Evolutionary conservation across 2,888 invertebrate genomes (phyloP).

Genomic region (Pollenia griseotomentosa): DNA sequence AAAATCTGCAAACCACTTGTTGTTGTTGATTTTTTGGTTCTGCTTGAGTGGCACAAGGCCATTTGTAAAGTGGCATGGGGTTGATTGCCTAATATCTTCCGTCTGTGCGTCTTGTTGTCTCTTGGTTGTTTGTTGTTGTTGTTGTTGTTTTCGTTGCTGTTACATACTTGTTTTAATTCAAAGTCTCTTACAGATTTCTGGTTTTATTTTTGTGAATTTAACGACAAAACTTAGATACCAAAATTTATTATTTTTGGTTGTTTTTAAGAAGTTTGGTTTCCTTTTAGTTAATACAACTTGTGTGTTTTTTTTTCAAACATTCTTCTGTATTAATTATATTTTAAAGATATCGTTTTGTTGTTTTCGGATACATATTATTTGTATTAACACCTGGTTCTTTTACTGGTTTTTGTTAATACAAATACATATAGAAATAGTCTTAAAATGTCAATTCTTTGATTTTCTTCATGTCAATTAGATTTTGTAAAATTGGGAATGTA

Average conservation of each 20-base stretch:
- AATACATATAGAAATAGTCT: neutral
- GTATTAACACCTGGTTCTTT: constrained; percentile 53
- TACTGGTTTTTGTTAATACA: neutral
- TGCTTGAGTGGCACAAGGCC: constrained; percentile 73
- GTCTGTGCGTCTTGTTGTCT: constrained; percentile 42
- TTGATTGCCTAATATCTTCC: constrained; percentile 63
- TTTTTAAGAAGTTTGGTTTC: constrained; percentile 48
- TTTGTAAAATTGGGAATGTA: too few relatives aligned
- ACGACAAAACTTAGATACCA: constrained; percentile 8
- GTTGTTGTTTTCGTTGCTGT: neutral
- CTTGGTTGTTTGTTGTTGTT: constrained; percentile 18
- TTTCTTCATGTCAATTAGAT: too few relatives aligned
- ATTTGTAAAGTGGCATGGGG: constrained; percentile 67
- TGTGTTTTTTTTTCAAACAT: neutral
- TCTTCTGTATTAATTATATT: constrained; percentile 5
- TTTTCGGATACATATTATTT: constrained; percentile 1
- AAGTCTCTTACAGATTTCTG: constrained; percentile 58
- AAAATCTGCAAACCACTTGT: constrained; percentile 40
- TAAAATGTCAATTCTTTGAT: neutral
- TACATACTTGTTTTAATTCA: constrained; percentile 33
- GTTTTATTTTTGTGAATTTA: constrained; percentile 38
- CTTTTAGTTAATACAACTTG: constrained; percentile 19
- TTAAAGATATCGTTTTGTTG: constrained; percentile 22
- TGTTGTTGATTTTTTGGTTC: constrained; percentile 59
- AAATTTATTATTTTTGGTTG: constrained; percentile 44